These are phyloP conservation scores for Nycticebus coucang DNA, from an alignment of 2,113 vertebrate species.

Conservation along the genomic window DNA sequence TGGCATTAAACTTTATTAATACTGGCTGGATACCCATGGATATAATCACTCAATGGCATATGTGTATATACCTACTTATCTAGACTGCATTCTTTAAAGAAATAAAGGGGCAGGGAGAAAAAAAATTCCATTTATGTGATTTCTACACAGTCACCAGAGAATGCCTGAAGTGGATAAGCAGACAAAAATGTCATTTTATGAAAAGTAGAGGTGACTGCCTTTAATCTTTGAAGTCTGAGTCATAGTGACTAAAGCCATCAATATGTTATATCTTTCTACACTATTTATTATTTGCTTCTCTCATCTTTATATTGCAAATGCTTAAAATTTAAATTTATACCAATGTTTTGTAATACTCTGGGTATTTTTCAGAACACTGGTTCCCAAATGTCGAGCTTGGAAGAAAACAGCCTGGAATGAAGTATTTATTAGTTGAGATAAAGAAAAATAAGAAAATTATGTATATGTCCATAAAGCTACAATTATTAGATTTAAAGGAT, in stretches of 20 bases:
- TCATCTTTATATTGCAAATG: constrained; percentile 13
- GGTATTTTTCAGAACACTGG: neutral
- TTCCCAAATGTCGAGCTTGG: neutral
- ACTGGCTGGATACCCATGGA: constrained; percentile 24
- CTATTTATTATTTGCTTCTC: constrained; percentile 30
- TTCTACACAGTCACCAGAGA: constrained; percentile 15
- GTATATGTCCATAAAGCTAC: neutral
- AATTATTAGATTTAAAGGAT: constrained; percentile 2
- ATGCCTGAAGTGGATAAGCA: neutral
- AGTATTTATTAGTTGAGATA: neutral
- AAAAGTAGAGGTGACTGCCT: constrained; percentile 23
- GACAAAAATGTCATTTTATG: constrained; percentile 36
- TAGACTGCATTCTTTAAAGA: constrained; percentile 41
- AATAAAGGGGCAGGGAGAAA: neutral
- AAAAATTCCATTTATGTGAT: neutral
- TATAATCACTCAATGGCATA: neutral
- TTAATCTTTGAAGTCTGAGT: constrained; percentile 35
- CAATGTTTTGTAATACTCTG: neutral
- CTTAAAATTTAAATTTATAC: constrained; percentile 14
- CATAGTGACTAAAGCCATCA: neutral
- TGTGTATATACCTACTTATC: neutral
- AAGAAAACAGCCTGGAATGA: neutral
- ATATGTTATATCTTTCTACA: neutral
- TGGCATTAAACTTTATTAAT: constrained; percentile 53
- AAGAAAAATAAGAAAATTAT: constrained; percentile 47